phyloP scores from a whole-genome alignment of 2,113 vertebrate species.

The Ptilorrhoa leucosticta region DNA sequence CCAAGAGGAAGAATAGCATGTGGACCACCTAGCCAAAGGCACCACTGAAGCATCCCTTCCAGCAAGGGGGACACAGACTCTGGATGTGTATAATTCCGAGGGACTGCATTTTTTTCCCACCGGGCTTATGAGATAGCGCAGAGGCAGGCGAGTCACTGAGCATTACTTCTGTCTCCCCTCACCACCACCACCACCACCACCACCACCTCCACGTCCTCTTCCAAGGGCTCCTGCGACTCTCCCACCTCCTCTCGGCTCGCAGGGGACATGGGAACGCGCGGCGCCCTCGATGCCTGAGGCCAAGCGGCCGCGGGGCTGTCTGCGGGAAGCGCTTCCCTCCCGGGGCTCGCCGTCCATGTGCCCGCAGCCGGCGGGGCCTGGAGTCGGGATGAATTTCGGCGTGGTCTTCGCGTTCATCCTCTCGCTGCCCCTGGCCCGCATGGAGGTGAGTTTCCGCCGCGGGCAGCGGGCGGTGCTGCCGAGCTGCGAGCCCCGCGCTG shows the following conservation, averaged over 20 bases:
- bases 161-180: not conserved
- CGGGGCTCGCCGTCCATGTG: slow-evolving; percentile 55
- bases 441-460: slow-evolving; percentile 63
- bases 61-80: not conserved
- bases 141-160: not conserved
- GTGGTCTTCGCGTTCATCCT: slow-evolving; percentile 65
- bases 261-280: slow-evolving; percentile 4
- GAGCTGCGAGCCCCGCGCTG: not conserved
- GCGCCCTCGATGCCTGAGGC: slow-evolving; percentile 36
- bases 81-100: slow-evolving; percentile 5
- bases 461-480: slow-evolving; percentile 40
- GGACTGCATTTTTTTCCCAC: not conserved
- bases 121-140: slow-evolving; percentile 3
- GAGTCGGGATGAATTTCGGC: slow-evolving; percentile 70
- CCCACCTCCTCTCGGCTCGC: not conserved
- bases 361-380: slow-evolving; percentile 52
- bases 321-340: slow-evolving; percentile 23
- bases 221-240: not conserved
- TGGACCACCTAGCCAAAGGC: slow-evolving; percentile 26
- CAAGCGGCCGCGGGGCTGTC: not conserved
- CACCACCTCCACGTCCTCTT: not conserved
- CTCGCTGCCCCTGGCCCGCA: slow-evolving; percentile 61
- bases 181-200: not conserved
- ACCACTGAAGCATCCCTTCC: not conserved
- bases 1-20: not conserved